These are phyloP conservation scores for Ornithoptera alexandrae DNA, from an alignment of 2,888 invertebrate genomes.

Conservation along the genomic window DNA sequence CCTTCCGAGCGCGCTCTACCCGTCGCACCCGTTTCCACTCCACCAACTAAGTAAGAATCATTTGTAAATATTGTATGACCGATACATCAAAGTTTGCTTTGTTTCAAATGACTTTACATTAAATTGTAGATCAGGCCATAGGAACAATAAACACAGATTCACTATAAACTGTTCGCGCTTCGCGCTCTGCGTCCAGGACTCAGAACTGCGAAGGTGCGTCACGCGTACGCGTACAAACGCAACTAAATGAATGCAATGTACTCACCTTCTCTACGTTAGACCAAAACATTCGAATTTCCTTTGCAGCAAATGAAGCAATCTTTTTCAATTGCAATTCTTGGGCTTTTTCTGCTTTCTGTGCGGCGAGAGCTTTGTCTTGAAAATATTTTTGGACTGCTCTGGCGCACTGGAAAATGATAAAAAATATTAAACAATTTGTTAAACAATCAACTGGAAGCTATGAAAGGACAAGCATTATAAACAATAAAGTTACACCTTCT, in stretches of 20 bases:
- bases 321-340: slow-evolving; percentile 91
- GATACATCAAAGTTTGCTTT: too few relatives aligned
- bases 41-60: slow-evolving; percentile 81
- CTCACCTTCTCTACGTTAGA: slow-evolving; percentile 94
- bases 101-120: too few relatives aligned
- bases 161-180: too few relatives aligned
- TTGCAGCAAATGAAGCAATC: slow-evolving; percentile 94
- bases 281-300: slow-evolving; percentile 97
- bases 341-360: slow-evolving; percentile 94
- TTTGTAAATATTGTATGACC: too few relatives aligned
- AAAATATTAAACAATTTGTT: not conserved
- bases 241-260: not conserved
- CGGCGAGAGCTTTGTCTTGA: slow-evolving; percentile 93
- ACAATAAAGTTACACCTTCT: slow-evolving; percentile 80
- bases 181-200: too few relatives aligned
- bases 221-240: too few relatives aligned
- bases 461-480: not conserved
- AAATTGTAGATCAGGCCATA: too few relatives aligned
- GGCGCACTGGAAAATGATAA: slow-evolving; percentile 82
- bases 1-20: slow-evolving; percentile 95
- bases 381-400: slow-evolving; percentile 95
- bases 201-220: too few relatives aligned
- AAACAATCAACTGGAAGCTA: too few relatives aligned
- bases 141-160: too few relatives aligned
- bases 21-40: slow-evolving; percentile 96